These are phyloP conservation scores for Antheraea mylitta DNA, from an alignment of 1,140 invertebrate species.

Conservation along the genomic window DNA sequence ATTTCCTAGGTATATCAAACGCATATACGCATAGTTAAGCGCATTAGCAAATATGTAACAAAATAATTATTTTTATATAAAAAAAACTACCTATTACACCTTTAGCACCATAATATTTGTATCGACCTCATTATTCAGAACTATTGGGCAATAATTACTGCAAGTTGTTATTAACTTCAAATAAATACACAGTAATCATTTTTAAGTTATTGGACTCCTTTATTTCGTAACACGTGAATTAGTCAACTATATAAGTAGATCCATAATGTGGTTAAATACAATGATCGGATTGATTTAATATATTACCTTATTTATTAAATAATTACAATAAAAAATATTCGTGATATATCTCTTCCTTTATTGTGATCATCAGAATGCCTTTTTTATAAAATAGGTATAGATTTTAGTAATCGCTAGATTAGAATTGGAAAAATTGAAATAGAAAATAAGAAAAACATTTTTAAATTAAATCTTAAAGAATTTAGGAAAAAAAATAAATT, in stretches of 20 bases:
- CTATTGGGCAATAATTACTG: conserved; percentile 48
- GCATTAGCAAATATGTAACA: not conserved
- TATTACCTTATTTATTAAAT: too few species aligned
- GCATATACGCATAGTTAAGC: too few species aligned
- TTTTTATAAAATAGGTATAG: too few species aligned
- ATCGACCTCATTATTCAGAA: conserved; percentile 51
- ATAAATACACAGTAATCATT: conserved; percentile 43
- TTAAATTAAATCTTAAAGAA: too few species aligned
- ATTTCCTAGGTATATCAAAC: too few species aligned
- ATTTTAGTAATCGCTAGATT: too few species aligned
- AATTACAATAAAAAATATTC: too few species aligned
- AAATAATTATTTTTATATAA: not conserved
- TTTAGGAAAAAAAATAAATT: too few species aligned
- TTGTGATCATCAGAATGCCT: too few species aligned
- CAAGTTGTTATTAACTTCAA: conserved; percentile 28
- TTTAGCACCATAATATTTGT: not conserved
- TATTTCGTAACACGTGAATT: conserved; percentile 9
- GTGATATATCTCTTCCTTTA: too few species aligned
- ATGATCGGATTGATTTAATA: not conserved
- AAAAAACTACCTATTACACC: not conserved
- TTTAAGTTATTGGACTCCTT: conserved; percentile 51
- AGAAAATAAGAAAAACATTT: too few species aligned
- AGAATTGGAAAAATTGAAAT: too few species aligned
- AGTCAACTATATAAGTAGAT: not conserved
- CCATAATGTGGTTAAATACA: not conserved